Percentiles rank a stretch among this genome's conserved stretches.
These are phyloP conservation scores for Netelia virgata DNA, from an alignment of 2,888 invertebrate genomes.

Conservation along the genomic window DNA sequence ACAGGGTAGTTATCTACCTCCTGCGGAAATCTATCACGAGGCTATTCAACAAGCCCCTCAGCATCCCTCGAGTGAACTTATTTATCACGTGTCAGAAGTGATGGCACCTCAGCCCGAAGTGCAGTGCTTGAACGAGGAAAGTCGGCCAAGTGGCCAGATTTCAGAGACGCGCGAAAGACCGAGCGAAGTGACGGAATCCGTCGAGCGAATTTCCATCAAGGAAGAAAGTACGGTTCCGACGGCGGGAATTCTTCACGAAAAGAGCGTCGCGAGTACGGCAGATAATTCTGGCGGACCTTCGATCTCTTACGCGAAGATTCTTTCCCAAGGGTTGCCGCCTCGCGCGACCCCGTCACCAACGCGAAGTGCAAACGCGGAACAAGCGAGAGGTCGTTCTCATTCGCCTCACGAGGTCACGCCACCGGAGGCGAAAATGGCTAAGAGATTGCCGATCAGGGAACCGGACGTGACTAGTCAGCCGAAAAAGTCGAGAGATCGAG, in stretches of 20 bases:
- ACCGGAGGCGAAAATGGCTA: slow-evolving; percentile 62
- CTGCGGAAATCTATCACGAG: slow-evolving; percentile 68
- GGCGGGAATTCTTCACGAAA: slow-evolving; percentile 23
- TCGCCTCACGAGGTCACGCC: slow-evolving; percentile 74
- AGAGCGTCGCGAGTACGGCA: neutral
- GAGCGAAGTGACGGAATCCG: slow-evolving; percentile 19
- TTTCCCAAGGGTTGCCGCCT: slow-evolving; percentile 88
- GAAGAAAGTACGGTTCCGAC: slow-evolving; percentile 11
- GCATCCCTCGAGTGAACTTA: slow-evolving; percentile 49
- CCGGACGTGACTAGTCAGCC: slow-evolving; percentile 23
- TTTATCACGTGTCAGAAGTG: slow-evolving; percentile 33
- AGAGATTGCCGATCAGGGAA: slow-evolving; percentile 48
- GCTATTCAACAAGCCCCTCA: slow-evolving; percentile 68
- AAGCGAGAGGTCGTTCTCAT: slow-evolving; percentile 62
- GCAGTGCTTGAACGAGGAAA: slow-evolving; percentile 34
- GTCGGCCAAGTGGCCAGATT: slow-evolving; percentile 1
- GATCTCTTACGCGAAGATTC: slow-evolving; percentile 90
- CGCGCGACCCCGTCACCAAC: slow-evolving; percentile 81
- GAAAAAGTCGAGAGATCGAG: slow-evolving; percentile 66
- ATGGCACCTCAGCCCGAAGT: slow-evolving; percentile 10
- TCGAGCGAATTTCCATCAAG: neutral
- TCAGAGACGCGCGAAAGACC: neutral
- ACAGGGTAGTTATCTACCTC: slow-evolving; percentile 78
- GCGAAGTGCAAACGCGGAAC: slow-evolving; percentile 32
- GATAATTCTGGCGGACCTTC: slow-evolving; percentile 72